phyloP scores from a whole-genome alignment of 2,113 vertebrate species.

The Corythaeola cristata region DNA sequence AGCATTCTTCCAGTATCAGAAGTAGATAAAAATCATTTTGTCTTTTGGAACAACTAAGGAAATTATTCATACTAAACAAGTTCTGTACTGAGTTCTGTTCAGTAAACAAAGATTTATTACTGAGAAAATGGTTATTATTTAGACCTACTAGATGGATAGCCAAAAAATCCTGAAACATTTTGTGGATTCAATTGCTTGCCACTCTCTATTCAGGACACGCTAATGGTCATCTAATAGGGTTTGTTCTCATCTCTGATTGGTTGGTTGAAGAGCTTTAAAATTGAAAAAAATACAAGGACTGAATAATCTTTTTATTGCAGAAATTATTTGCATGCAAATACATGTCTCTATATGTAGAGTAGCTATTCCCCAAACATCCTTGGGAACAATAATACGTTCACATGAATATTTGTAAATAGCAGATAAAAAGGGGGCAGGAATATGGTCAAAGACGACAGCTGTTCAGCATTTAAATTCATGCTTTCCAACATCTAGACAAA shows the following conservation, averaged over 20 bases:
- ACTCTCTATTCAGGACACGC: neutral
- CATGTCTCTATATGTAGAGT: neutral
- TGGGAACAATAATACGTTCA: neutral
- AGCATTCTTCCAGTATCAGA: neutral
- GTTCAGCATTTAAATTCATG: neutral
- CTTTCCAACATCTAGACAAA: neutral
- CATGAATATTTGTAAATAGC: neutral
- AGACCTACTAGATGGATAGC: neutral
- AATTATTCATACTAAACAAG: neutral
- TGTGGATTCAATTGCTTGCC: neutral
- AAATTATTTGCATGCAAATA: slow-evolving; percentile 1
- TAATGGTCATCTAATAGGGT: neutral
- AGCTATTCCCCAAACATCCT: neutral
- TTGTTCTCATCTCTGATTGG: neutral
- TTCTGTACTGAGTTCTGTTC: neutral
- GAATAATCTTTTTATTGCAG: neutral
- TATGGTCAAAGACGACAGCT: neutral
- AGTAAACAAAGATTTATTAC: neutral
- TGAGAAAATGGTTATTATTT: neutral
- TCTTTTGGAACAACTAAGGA: neutral
- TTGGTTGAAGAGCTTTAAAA: neutral
- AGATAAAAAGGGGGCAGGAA: neutral
- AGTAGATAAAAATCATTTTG: neutral
- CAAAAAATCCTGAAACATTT: neutral
- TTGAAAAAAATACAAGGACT: neutral